phyloP scores from a whole-genome alignment of 2,797 vertebrate genomes.

The Cynopterus sphinx region DNA sequence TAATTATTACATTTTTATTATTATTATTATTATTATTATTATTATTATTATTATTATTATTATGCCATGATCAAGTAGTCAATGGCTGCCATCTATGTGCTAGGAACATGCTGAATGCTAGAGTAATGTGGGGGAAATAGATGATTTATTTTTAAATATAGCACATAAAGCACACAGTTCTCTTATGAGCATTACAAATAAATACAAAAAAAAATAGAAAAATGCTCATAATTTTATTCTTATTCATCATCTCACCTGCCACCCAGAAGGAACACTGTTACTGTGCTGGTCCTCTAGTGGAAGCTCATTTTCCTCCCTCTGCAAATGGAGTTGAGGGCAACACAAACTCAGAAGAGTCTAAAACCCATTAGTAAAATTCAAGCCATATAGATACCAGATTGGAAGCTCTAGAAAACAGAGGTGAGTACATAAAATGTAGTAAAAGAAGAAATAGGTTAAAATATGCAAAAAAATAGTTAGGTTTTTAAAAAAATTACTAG shows the following conservation, averaged over 20 bases:
- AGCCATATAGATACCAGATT: neutral
- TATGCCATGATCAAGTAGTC: neutral
- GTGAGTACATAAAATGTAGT: neutral
- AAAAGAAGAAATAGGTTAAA: neutral
- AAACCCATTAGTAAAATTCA: neutral
- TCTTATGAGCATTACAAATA: constrained; percentile 17
- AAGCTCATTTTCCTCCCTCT: neutral
- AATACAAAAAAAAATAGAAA: neutral
- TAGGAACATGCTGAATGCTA: neutral
- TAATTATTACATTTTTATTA: neutral
- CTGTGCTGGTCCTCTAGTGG: neutral
- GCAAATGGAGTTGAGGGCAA: neutral
- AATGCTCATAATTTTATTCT: neutral
- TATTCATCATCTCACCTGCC: neutral
- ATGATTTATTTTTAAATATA: neutral
- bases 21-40: too few relatives aligned
- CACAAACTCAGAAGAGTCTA: neutral
- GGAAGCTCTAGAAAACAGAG: neutral
- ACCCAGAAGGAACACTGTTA: neutral
- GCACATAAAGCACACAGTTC: neutral
- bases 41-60: neutral
- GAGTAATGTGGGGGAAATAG: neutral
- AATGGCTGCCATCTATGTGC: neutral
- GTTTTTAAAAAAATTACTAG: neutral
- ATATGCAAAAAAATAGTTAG: neutral